These are phyloP conservation scores for Anolis apletophallus DNA, from an alignment of 2,797 vertebrate genomes.

Conservation along the genomic window DNA sequence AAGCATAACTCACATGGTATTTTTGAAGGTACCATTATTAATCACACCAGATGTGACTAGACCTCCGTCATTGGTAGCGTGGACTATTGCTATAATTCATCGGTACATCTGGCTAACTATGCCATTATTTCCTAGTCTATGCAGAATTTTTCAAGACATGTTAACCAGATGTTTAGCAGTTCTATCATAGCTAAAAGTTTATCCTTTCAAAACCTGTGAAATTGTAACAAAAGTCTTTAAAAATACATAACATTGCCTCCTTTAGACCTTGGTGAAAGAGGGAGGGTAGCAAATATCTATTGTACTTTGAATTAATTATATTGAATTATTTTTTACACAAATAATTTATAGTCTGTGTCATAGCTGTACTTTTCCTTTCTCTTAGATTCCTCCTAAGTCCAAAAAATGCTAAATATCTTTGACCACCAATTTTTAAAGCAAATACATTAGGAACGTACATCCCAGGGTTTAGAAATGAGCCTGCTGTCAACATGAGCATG, in stretches of 20 bases:
- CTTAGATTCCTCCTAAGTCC: constrained; percentile 26
- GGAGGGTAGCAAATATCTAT: background rate
- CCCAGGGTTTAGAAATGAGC: constrained; percentile 49
- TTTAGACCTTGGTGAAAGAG: background rate
- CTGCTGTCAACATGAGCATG: constrained; percentile 30
- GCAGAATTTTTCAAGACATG: background rate
- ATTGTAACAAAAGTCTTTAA: background rate
- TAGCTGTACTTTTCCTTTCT: constrained; percentile 41
- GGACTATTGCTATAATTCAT: background rate
- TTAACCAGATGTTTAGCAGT: background rate
- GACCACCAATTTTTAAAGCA: constrained; percentile 45
- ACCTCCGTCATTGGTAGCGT: background rate
- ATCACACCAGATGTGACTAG: background rate
- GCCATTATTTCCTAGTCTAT: no score
- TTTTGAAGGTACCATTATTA: background rate
- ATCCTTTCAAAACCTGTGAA: background rate
- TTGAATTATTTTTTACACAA: constrained; percentile 19
- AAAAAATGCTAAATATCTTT: constrained; percentile 49
- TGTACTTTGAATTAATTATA: background rate
- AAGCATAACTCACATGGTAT: background rate
- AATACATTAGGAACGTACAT: constrained; percentile 43
- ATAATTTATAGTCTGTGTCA: constrained; percentile 21
- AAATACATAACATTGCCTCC: background rate
- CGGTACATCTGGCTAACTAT: background rate
- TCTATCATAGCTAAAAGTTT: background rate